Percentiles rank a stretch among this genome's conserved stretches.
phyloP scores from a whole-genome alignment of 2,113 vertebrate genomes.

The Nerophis ophidion region DNA sequence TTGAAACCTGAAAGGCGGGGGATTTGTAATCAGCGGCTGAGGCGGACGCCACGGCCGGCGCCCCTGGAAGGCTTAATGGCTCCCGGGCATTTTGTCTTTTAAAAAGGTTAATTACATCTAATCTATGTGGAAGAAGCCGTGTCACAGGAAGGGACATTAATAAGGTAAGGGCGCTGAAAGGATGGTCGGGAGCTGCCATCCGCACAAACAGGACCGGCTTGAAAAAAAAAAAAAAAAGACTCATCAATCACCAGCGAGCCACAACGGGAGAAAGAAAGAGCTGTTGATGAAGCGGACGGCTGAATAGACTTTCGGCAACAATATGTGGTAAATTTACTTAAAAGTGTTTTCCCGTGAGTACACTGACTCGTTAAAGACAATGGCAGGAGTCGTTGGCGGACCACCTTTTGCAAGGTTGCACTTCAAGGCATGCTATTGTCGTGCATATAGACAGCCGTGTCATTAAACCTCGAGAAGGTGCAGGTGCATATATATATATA shows the following conservation, averaged over 20 bases:
- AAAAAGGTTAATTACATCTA: conserved; percentile 72
- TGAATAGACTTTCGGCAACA: conserved; percentile 8
- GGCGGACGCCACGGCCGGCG: conserved; percentile 1
- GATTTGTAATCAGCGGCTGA: conserved; percentile 1
- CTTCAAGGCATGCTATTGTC: no score
- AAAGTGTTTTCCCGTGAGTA: no score
- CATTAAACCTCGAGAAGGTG: no score
- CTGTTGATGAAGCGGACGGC: conserved; percentile 9
- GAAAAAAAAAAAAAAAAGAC: conserved; percentile 18
- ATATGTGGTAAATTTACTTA: not conserved
- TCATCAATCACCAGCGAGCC: conserved; percentile 34
- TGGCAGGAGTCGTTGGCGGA: not conserved
- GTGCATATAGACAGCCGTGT: no score
- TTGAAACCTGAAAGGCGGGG: not conserved
- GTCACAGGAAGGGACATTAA: conserved; percentile 56
- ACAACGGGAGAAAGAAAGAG: conserved; percentile 2
- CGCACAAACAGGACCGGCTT: conserved; percentile 44
- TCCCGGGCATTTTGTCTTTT: conserved; percentile 40
- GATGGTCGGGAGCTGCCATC: conserved; percentile 31
- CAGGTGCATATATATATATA: no score
- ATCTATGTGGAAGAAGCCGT: conserved; percentile 55
- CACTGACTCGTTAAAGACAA: not conserved
- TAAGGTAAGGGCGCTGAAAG: conserved; percentile 43
- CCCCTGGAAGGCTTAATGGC: conserved; percentile 53
- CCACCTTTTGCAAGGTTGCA: conserved; percentile 1